Evolutionary conservation across 2,113 vertebrate genomes (phyloP).

Genomic region (Psephotus haematonotus): DNA sequence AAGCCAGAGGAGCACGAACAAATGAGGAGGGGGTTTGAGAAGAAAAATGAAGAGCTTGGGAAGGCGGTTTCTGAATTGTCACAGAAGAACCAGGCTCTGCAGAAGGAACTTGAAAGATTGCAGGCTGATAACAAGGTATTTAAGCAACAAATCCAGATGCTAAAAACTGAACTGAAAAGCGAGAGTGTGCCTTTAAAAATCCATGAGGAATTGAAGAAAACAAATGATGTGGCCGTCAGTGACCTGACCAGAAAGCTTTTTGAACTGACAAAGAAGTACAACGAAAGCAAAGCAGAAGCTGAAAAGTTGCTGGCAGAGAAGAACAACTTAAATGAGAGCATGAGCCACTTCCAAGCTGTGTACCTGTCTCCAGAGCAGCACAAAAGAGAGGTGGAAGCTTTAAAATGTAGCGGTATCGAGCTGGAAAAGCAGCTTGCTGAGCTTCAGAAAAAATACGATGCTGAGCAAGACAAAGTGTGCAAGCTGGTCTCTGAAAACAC

Average conservation of each 20-base stretch:
- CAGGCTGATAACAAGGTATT: conserved; percentile 81
- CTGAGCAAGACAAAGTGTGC: conserved; percentile 71
- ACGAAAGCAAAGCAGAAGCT: conserved; percentile 80
- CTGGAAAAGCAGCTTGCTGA: conserved; percentile 78
- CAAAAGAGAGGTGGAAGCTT: conserved; percentile 70
- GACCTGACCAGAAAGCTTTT: conserved; percentile 86
- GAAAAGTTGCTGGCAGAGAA: conserved; percentile 81
- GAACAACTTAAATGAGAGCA: conserved; percentile 67
- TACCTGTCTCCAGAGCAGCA: conserved; percentile 77
- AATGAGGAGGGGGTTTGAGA: conserved; percentile 77
- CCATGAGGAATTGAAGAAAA: conserved; percentile 82
- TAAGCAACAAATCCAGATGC: conserved; percentile 81
- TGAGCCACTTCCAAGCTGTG: conserved; percentile 72
- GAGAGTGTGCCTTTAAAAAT: conserved; percentile 82
- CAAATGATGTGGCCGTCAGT: conserved; percentile 74
- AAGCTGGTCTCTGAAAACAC: conserved; percentile 75
- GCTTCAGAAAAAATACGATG: conserved; percentile 71
- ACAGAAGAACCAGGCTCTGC: conserved; percentile 80
- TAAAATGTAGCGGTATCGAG: conserved; percentile 72
- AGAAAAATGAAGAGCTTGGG: conserved; percentile 76
- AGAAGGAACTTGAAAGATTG: conserved; percentile 80
- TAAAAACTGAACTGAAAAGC: conserved; percentile 81
- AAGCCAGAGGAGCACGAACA: conserved; percentile 79
- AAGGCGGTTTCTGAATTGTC: conserved; percentile 81
- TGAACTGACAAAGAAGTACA: conserved; percentile 79